A percentile compares a stretch with the other conserved stretches of the same genome.
Evolutionary conservation across 2,888 invertebrate genomes (phyloP).

Genomic region (Stenchaetothrips biformis): DNA sequence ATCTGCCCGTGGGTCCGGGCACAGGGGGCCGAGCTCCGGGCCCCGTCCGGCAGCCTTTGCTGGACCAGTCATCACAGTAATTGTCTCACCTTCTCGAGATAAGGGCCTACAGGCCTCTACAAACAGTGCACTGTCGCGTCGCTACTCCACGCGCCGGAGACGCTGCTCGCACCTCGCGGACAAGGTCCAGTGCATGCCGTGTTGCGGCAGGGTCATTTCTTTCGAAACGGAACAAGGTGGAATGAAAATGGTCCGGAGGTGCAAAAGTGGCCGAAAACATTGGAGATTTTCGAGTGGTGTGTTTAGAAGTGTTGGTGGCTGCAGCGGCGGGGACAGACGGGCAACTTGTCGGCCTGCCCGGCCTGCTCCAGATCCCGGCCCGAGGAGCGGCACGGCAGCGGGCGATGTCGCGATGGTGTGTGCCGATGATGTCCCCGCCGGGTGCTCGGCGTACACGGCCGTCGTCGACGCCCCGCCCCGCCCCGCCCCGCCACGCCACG

Average conservation of each 20-base stretch:
- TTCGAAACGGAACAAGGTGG: too few relatives aligned
- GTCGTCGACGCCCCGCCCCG: neutral
- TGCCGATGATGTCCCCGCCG: constrained; percentile 16
- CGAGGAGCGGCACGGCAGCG: neutral
- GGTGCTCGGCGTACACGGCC: neutral
- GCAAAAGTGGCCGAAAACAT: too few relatives aligned
- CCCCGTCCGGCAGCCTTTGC: neutral
- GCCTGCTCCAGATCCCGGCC: neutral
- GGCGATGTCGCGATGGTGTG: constrained; percentile 1
- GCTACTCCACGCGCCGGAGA: neutral
- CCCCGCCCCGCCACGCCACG: constrained; percentile 2
- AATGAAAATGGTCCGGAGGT: too few relatives aligned
- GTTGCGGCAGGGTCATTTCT: too few relatives aligned
- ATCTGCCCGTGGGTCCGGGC: neutral
- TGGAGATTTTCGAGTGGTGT: too few relatives aligned
- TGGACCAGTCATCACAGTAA: neutral
- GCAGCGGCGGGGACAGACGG: neutral
- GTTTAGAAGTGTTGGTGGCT: too few relatives aligned
- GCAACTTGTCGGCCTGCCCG: neutral
- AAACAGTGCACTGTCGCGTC: too few relatives aligned
- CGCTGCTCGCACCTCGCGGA: neutral
- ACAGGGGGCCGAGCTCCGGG: too few relatives aligned
- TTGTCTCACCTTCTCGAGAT: neutral
- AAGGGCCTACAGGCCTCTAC: neutral
- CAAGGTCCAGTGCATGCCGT: too few relatives aligned